Evolutionary conservation across 2,888 invertebrate species (phyloP).

Genomic region (Pachycephus smyrnensis): DNA sequence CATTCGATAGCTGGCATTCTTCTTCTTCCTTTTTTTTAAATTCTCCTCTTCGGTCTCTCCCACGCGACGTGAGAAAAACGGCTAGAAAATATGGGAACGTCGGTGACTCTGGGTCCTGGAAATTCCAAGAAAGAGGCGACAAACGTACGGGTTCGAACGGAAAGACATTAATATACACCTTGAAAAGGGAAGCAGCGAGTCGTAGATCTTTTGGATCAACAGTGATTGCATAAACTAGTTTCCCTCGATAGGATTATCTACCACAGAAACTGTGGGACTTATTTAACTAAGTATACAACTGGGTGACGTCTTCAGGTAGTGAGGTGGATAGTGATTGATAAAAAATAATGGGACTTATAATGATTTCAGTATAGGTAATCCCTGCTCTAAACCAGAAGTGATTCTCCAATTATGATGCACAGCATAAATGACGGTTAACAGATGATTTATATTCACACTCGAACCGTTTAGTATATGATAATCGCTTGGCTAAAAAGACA

Average conservation of each 20-base stretch:
- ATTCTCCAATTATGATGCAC: neutral
- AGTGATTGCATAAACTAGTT: neutral
- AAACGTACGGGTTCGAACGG: conserved; percentile 6
- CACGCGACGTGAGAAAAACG: neutral
- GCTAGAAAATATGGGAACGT: neutral
- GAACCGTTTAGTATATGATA: conserved; percentile 9
- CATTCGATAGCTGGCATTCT: neutral
- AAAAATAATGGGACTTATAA: neutral
- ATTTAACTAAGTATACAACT: neutral
- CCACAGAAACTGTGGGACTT: neutral
- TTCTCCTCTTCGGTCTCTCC: neutral
- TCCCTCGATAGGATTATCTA: neutral
- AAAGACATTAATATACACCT: conserved; percentile 3
- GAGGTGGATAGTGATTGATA: neutral
- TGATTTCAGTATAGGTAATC: neutral
- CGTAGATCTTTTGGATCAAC: neutral
- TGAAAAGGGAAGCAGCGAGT: conserved; percentile 1
- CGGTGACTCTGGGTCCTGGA: neutral
- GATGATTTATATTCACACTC: conserved; percentile 4
- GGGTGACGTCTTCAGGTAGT: neutral
- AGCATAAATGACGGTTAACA: conserved; percentile 1
- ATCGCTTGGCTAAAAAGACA: neutral
- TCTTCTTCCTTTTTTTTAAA: neutral
- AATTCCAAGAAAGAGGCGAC: conserved; percentile 3
- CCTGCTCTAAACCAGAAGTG: neutral